A percentile compares a stretch with the other conserved stretches of the same genome.
These are phyloP conservation scores for Smutsia gigantea DNA, from an alignment of 2,797 vertebrate genomes.

Conservation along the genomic window DNA sequence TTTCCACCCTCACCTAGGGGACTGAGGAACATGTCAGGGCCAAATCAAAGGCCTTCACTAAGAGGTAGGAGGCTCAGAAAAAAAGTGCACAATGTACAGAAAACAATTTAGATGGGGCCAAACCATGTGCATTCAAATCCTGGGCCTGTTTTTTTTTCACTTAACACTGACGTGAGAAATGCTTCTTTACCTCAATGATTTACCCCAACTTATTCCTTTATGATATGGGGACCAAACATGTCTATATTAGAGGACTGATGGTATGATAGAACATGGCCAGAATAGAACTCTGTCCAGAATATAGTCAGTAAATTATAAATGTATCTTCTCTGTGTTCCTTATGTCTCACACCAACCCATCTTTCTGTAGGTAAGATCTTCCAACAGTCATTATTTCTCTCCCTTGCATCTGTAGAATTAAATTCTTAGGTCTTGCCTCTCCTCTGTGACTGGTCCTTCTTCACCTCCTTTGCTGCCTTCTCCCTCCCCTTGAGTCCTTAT, in stretches of 20 bases:
- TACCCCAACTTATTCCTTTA: not conserved
- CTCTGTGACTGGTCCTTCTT: not conserved
- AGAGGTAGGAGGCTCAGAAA: not conserved
- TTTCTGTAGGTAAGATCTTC: not conserved
- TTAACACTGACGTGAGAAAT: not conserved
- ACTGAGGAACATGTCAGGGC: not conserved
- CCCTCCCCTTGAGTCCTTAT: not conserved
- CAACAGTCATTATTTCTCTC: not conserved
- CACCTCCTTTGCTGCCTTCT: not conserved
- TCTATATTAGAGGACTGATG: not conserved
- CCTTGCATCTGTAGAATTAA: not conserved
- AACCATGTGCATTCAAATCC: not conserved
- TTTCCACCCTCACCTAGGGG: not conserved
- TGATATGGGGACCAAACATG: not conserved
- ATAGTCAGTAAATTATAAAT: not conserved
- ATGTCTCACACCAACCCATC: not conserved
- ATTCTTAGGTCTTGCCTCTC: not conserved
- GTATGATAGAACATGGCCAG: not conserved
- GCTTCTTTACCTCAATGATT: not conserved
- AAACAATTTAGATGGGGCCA: not conserved
- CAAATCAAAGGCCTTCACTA: not conserved
- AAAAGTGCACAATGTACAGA: not conserved
- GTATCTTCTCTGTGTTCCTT: not conserved
- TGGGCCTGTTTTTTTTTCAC: not conserved
- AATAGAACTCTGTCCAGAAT: not conserved